Conservation (phyloP, 2,888 invertebrate species). For the Caenorhabditis wallacei region DNA sequence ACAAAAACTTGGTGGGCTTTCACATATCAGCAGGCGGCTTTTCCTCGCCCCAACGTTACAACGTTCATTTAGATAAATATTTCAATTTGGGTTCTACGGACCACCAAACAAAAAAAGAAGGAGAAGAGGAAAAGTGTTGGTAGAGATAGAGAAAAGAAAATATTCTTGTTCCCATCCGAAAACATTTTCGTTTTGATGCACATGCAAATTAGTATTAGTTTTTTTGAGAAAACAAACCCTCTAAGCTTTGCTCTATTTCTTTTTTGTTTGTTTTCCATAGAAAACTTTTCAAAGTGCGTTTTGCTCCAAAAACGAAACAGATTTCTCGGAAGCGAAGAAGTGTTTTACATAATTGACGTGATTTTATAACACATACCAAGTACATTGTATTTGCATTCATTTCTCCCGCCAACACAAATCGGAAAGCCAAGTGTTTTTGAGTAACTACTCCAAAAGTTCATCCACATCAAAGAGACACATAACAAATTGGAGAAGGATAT, state of each 20-base stretch:
- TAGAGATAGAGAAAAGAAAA: constrained; percentile 6
- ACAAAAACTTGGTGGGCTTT: constrained; percentile 24
- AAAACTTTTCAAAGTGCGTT: constrained; percentile 12
- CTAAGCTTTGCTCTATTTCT: background rate
- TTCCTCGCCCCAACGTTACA: constrained; percentile 14
- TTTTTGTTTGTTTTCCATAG: background rate
- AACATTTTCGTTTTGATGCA: constrained; percentile 41
- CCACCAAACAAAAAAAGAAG: constrained; percentile 17
- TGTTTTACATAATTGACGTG: constrained; percentile 25
- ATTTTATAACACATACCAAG: constrained; percentile 10
- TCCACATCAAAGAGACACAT: background rate
- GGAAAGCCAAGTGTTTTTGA: constrained; percentile 14
- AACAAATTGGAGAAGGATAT: background rate
- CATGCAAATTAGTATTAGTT: constrained; percentile 60
- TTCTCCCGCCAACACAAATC: constrained; percentile 25
- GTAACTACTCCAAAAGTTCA: too few species aligned
- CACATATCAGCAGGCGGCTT: constrained; percentile 23
- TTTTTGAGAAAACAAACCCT: constrained; percentile 25
- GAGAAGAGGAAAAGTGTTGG: constrained; percentile 10
- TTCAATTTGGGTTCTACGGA: constrained; percentile 23
- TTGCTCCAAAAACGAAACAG: background rate
- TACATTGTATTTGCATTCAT: constrained; percentile 47
- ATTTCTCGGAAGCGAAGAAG: constrained; percentile 10
- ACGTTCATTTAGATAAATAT: constrained; percentile 45
- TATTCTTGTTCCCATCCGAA: too few species aligned